Conservation (phyloP, 2,113 vertebrate genomes). For the Chitala chitala region DNA sequence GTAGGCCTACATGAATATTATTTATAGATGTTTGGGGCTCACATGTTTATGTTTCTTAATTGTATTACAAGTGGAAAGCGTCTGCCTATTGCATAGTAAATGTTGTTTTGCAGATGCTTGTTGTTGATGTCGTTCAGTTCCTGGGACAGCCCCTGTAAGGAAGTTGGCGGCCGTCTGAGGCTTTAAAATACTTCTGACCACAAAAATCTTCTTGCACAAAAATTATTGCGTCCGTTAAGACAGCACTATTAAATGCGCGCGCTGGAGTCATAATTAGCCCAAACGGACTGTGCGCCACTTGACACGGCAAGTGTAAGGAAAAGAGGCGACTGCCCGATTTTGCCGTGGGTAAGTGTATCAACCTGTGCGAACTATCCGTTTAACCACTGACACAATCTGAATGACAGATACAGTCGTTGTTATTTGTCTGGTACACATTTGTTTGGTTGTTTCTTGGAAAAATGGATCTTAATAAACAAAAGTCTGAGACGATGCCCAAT, state of each 20-base stretch:
- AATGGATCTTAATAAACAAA: neutral
- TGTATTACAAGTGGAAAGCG: too few species aligned
- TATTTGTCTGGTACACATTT: neutral
- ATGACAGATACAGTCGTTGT: too few species aligned
- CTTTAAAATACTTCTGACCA: neutral
- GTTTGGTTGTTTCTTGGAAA: neutral
- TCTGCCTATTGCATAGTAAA: too few species aligned
- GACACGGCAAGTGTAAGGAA: neutral
- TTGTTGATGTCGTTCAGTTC: too few species aligned
- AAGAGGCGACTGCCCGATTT: too few species aligned
- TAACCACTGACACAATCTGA: too few species aligned
- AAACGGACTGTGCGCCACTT: too few species aligned
- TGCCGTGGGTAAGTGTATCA: too few species aligned
- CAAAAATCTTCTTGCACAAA: neutral
- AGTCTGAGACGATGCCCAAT: neutral
- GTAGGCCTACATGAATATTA: neutral
- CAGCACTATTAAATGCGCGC: neutral
- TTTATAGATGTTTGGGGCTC: neutral
- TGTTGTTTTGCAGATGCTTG: neutral
- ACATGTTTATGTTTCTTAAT: too few species aligned
- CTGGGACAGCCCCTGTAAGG: neutral
- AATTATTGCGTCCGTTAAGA: neutral
- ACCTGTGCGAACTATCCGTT: too few species aligned
- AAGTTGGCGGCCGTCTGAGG: neutral
- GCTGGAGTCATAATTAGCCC: too few species aligned